Base-by-base conservation (phyloP, 2,797 vertebrate genomes). In the Heteromormyrus szaboi region DNA sequence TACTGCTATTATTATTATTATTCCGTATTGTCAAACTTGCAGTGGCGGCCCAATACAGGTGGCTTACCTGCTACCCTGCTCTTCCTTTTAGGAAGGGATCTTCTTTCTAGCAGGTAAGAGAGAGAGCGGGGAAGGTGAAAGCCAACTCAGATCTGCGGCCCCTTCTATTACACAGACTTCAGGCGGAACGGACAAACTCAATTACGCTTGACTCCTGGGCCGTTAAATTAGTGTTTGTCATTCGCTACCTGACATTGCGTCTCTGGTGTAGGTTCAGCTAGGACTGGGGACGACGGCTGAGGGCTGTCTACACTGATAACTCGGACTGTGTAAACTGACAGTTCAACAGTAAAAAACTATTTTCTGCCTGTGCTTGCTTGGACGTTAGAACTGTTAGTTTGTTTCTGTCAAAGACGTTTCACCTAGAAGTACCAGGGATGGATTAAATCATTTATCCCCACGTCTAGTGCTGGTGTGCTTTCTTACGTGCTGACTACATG, bases 201-300 rank as follows among this genome's bases (percentile, higher is more conserved):
- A 50, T 88, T 88, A 79, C 53, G 79, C 79, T n/a, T 88, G 87
- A 54, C 25, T 53, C 68, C 25, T 81, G n/a, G 25, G 62, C 53
- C 17, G 51, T 41, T 51, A 50, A 83, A 59, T 81, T 83, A 76
- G 68, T 51, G 68, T 88, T 51, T 86, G 83, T 86, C 84, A 86
- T 86, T 68, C 12, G 62, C 83, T 41, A 46, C 41, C 83, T 29
- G 54, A 19, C 54, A 68, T 19, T 50, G 85, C 7, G 33, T 65
- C 62, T 87, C 65, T 88, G 41, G 54, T 25, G 53, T 79, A 41
- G 22, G 46, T n/a, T 48, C 22, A 22, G 44, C 46, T 50, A 41
- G 11, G 59, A 25, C 46, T 19, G 62, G 33, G 59, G 46, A 7
- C 33, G 19, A 29, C 25, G 14, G 37, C n/a, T 22, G 44, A 51